These are phyloP conservation scores for Lampropteryx suffumata DNA, from an alignment of 2,888 invertebrate species.

Conservation along the genomic window DNA sequence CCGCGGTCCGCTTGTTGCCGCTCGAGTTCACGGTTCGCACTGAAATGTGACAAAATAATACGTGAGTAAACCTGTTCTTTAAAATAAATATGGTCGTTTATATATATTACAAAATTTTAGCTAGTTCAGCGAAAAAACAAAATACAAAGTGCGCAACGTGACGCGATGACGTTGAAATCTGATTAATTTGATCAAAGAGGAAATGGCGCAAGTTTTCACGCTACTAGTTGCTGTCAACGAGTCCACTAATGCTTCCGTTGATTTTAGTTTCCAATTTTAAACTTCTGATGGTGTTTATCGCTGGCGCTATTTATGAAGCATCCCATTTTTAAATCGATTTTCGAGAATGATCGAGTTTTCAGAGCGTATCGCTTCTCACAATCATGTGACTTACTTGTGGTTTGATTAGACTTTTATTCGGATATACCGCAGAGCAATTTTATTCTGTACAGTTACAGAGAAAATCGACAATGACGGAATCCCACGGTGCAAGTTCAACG, in stretches of 20 bases:
- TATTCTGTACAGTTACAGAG: conserved; percentile 64
- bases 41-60: no score
- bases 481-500: conserved; percentile 72
- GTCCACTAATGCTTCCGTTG: conserved; percentile 77
- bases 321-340: conserved; percentile 52
- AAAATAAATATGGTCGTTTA: no score
- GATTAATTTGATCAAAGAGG: conserved; percentile 77
- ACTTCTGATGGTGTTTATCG: conserved; percentile 74
- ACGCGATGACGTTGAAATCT: conserved; percentile 57
- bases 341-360: conserved; percentile 27
- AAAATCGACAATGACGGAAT: conserved; percentile 67
- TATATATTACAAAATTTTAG: no score
- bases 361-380: conserved; percentile 30
- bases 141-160: conserved; percentile 46
- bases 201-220: conserved; percentile 69
- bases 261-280: conserved; percentile 70
- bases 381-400: conserved; percentile 51
- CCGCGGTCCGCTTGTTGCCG: no score
- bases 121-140: no score
- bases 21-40: no score
- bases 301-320: conserved; percentile 55
- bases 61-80: no score
- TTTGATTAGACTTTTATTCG: conserved; percentile 39
- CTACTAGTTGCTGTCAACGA: conserved; percentile 74
- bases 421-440: conserved; percentile 58